Evolutionary conservation across 2,797 vertebrate genomes (phyloP).

Genomic region (Chrosomus eos): DNA sequence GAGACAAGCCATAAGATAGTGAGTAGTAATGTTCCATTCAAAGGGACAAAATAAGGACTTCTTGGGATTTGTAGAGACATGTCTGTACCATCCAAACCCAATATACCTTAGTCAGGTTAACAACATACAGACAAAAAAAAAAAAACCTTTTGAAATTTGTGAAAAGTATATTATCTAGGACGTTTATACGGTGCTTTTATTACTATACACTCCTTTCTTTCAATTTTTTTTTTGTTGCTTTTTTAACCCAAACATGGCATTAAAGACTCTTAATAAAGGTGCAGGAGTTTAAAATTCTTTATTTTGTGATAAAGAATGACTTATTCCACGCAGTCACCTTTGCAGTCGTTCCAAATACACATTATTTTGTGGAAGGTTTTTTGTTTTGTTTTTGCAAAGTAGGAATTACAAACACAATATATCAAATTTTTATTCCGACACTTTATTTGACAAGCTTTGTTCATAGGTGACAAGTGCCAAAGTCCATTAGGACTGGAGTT

Average conservation of each 20-base stretch:
- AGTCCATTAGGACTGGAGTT: constrained; percentile 65
- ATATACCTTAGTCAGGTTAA: neutral
- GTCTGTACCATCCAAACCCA: neutral
- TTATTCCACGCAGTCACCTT: neutral
- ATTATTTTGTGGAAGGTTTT: neutral
- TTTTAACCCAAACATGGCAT: neutral
- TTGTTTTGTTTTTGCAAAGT: neutral
- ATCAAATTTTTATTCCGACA: neutral
- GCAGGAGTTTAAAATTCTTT: neutral
- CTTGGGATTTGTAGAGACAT: neutral
- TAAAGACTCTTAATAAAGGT: neutral
- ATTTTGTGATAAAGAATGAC: neutral
- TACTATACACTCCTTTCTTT: neutral
- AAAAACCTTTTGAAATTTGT: neutral
- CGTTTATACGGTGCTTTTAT: neutral
- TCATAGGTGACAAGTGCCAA: constrained; percentile 58
- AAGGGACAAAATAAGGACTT: neutral
- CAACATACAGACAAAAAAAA: neutral
- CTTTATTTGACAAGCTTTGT: constrained; percentile 56
- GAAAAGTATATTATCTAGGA: neutral
- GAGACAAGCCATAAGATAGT: neutral
- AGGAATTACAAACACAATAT: neutral
- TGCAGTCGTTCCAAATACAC: neutral
- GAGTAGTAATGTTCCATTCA: neutral
- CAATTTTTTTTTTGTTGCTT: no score